Percentiles rank a stretch among this genome's conserved stretches.
These are phyloP conservation scores for Cheilinus undulatus DNA, from an alignment of 2,113 vertebrate genomes.

Conservation along the genomic window DNA sequence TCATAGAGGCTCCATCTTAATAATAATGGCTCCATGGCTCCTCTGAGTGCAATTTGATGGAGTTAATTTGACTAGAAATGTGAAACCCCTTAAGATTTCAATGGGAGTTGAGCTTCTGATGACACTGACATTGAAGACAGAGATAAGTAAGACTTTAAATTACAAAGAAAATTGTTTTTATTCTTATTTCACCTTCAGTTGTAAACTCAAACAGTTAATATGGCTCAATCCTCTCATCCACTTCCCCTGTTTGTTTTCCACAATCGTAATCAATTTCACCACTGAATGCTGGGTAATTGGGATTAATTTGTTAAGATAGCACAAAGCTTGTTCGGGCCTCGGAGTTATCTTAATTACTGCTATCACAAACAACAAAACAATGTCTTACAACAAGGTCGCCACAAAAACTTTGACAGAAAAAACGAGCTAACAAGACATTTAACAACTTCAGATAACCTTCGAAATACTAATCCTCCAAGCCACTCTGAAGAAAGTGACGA, in stretches of 20 bases:
- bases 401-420: not conserved
- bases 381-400: not conserved
- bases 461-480: not conserved
- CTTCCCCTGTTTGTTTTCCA: constrained; percentile 16
- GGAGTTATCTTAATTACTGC: constrained; percentile 12
- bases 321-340: constrained; percentile 13
- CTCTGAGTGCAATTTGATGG: not conserved
- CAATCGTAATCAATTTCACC: constrained; percentile 6
- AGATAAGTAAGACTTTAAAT: not conserved
- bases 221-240: not conserved
- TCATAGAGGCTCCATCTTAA: constrained; percentile 1
- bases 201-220: not conserved
- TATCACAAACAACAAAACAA: not conserved
- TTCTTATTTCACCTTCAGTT: not conserved
- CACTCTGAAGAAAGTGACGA: not conserved
- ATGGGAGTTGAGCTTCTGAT: not conserved
- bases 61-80: not conserved
- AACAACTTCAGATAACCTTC: not conserved
- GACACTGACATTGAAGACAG: not conserved
- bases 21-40: constrained; percentile 11
- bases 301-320: constrained; percentile 40
- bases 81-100: not conserved
- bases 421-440: not conserved
- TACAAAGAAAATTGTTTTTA: not conserved
- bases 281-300: constrained; percentile 32